A percentile compares a stretch with the other conserved stretches of the same genome.
These are phyloP conservation scores for Calonectris borealis DNA, from an alignment of 2,113 vertebrate species.

Conservation along the genomic window DNA sequence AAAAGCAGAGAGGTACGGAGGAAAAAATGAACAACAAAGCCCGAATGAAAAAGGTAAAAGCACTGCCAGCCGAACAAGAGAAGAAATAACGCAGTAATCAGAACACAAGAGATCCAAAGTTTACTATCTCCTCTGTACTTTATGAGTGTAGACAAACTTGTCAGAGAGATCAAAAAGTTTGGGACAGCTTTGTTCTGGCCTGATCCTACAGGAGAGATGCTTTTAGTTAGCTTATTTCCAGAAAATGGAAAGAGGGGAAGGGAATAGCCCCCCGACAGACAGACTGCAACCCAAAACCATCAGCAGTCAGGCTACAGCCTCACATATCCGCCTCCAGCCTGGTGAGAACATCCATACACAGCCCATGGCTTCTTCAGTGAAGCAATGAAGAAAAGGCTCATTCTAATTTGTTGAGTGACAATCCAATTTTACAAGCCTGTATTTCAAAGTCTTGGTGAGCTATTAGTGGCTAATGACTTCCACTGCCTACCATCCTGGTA, in stretches of 20 bases:
- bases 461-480: neutral
- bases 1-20: neutral
- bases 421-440: neutral
- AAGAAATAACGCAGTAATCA: neutral
- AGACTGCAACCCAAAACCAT: neutral
- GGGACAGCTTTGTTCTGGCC: neutral
- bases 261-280: neutral
- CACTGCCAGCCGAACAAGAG: neutral
- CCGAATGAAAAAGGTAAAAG: neutral
- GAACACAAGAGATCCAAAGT: neutral
- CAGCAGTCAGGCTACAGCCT: neutral
- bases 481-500: neutral
- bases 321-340: neutral
- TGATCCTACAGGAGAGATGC: neutral
- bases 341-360: neutral
- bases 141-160: neutral
- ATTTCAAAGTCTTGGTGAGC: neutral
- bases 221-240: neutral
- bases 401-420: neutral
- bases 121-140: neutral
- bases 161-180: neutral
- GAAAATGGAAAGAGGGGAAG: neutral
- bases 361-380: rapidly evolving
- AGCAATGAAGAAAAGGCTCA: neutral
- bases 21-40: neutral